Evolutionary conservation across 2,113 vertebrate species (phyloP).

Genomic region (Burhinus bistriatus): DNA sequence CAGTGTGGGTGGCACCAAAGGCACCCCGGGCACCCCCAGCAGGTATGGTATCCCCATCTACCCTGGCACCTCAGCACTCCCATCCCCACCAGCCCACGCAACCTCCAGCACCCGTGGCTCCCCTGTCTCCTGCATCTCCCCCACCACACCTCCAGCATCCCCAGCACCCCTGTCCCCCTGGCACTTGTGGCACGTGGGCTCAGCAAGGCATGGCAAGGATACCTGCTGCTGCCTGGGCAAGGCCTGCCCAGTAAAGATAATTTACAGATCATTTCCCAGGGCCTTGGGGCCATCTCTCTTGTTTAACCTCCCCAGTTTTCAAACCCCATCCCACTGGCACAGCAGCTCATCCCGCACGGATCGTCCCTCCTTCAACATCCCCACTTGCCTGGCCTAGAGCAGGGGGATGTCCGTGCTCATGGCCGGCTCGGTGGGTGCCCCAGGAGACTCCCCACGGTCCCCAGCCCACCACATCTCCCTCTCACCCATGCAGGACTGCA

Average conservation of each 20-base stretch:
- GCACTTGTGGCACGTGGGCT: neutral
- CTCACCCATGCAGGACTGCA: neutral
- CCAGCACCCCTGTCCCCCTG: neutral
- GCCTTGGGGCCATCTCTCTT: too few species aligned
- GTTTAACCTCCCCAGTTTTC: neutral
- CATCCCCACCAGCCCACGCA: fast-evolving
- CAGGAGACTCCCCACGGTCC: neutral
- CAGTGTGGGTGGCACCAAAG: neutral
- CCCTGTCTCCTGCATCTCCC: neutral
- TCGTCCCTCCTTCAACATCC: neutral
- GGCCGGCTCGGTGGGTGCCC: neutral
- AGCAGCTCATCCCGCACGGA: neutral
- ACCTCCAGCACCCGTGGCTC: neutral
- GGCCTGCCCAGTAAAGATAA: neutral
- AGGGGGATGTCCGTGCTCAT: neutral
- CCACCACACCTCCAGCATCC: neutral
- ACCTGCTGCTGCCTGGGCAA: neutral
- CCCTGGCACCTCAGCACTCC: too few species aligned
- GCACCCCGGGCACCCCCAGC: neutral
- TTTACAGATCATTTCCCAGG: too few species aligned
- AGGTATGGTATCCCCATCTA: neutral
- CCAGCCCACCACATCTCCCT: neutral
- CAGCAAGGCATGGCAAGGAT: neutral
- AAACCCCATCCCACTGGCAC: neutral
- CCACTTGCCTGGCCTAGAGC: neutral